These are phyloP conservation scores for Perizoma flavofasciatum DNA, from an alignment of 2,888 invertebrate species.

Conservation along the genomic window DNA sequence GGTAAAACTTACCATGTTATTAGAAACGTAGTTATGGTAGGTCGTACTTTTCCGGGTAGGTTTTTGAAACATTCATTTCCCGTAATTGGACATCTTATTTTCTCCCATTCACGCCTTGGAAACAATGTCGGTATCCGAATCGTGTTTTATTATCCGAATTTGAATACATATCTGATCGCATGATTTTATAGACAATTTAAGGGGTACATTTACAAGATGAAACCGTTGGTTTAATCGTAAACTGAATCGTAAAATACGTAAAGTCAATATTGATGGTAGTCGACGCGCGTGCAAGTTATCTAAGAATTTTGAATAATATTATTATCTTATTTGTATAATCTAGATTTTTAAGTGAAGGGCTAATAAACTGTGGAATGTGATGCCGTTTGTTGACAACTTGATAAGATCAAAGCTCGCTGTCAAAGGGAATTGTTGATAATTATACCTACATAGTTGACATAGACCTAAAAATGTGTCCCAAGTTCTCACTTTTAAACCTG, in stretches of 20 bases:
- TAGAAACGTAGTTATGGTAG: too few species aligned
- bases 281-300: conserved; percentile 55
- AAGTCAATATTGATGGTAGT: conserved; percentile 65
- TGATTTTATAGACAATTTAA: conserved; percentile 71
- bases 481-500: background rate
- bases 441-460: background rate
- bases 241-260: conserved; percentile 66
- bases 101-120: conserved; percentile 37
- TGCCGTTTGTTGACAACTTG: conserved; percentile 20
- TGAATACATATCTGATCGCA: conserved; percentile 62
- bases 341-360: conserved; percentile 30
- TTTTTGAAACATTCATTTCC: conserved; percentile 23
- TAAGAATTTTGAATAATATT: conserved; percentile 62
- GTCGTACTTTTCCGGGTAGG: background rate
- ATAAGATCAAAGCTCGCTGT: conserved; percentile 14
- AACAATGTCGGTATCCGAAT: conserved; percentile 48
- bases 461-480: background rate
- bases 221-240: conserved; percentile 77
- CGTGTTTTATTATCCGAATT: conserved; percentile 56
- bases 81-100: conserved; percentile 38
- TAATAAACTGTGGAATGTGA: conserved; percentile 22
- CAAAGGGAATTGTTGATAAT: background rate
- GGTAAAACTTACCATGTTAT: too few species aligned
- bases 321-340: conserved; percentile 33
- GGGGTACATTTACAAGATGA: conserved; percentile 72